These are phyloP conservation scores for Drosophila rubida DNA, from an alignment of 2,888 invertebrate species.

Conservation along the genomic window DNA sequence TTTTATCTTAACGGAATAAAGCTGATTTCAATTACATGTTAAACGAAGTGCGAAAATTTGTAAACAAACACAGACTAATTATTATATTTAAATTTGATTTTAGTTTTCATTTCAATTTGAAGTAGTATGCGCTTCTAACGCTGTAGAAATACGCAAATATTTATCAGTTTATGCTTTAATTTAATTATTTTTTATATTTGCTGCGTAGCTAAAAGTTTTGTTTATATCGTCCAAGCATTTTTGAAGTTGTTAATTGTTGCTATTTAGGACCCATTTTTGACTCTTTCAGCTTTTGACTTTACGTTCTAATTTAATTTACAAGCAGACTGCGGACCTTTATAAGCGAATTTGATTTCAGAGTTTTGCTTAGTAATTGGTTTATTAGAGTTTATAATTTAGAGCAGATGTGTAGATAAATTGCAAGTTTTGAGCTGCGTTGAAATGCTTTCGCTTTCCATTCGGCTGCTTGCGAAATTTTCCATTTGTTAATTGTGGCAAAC, in stretches of 20 bases:
- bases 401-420: constrained; percentile 3
- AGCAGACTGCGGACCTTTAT: not conserved
- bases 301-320: not conserved
- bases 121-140: too few species aligned
- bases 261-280: too few species aligned
- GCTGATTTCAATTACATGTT: not conserved
- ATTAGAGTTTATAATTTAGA: not conserved
- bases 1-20: too few species aligned
- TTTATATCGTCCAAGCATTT: not conserved
- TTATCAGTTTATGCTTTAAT: too few species aligned
- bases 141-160: too few species aligned
- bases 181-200: not conserved
- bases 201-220: too few species aligned
- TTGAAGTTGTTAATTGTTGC: not conserved
- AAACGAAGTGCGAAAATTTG: not conserved
- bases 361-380: not conserved
- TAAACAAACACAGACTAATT: too few species aligned
- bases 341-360: not conserved
- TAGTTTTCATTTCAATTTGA: too few species aligned
- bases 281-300: too few species aligned
- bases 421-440: not conserved
- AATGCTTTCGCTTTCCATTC: constrained; percentile 34
- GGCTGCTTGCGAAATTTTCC: constrained; percentile 20
- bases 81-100: not conserved
- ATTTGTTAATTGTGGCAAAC: constrained; percentile 30